Base-by-base conservation (phyloP, 2,888 invertebrate genomes). In the Chromoteleia sp. region DNA sequence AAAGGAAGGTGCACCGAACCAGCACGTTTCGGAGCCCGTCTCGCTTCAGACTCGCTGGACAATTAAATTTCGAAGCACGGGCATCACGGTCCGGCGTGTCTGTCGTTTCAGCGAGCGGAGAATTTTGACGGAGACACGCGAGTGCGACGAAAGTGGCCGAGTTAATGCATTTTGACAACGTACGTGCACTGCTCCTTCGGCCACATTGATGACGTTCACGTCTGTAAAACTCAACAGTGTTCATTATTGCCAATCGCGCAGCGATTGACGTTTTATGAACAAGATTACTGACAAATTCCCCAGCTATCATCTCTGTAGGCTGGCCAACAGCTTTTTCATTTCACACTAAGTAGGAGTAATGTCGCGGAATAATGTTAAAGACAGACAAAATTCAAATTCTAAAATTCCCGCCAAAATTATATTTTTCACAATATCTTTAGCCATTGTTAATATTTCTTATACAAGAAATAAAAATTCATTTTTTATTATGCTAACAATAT, bases 111-210 rank as follows among this genome's bases (percentile, higher is more conserved):
- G n/a, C 5, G 59, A 41, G 12, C 8, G 12, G 8, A 4, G 39
- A 21, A 43, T 10, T 43, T 43, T 10, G 43, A 43, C 15, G 10
- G 4, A 33, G 12, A 43, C 14, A 25, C 25, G 43, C 14, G 2
- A 21, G 7, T 21, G 21, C 29, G 14, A 43, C 19, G 10, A 41
- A 41, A n/a, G 29, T 43, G 59, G 17, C 43, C 59, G n/a, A 41
- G 43, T 43, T 59, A 59, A 43, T 59, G 43, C 59, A 59, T 59
- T 59, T 59, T 59, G 59, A 59, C 29, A 59, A 41, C 12, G 3
- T 43, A 15, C 15, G 2, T 43, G 17, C 29, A 41, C 25, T 43
- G 19, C 8, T 43, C 8, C 29, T 25, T 43, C 29, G 25, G 19
- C 29, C 29, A 58, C 59, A 59, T 29, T 59, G 59, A 59, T 59